phyloP scores from a whole-genome alignment of 2,113 vertebrate genomes.

The Myrmophylax atrothorax region DNA sequence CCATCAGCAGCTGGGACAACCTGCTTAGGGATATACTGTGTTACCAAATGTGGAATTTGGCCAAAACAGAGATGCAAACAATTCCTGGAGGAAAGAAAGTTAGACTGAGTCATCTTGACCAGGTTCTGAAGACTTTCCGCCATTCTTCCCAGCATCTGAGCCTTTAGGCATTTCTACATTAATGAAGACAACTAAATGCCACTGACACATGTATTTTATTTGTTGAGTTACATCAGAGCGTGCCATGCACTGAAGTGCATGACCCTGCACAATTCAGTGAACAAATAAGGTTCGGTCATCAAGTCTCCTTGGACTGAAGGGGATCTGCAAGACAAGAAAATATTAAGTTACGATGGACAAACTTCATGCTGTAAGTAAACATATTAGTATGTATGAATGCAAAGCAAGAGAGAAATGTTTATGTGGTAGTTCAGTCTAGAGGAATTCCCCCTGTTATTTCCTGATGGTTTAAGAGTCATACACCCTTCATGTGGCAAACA shows the following conservation, averaged over 20 bases:
- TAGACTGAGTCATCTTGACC: not conserved
- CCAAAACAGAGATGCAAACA: not conserved
- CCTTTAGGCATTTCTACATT: not conserved
- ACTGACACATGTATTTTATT: conserved; percentile 36
- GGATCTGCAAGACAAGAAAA: conserved; percentile 53
- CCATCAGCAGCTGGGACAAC: not conserved
- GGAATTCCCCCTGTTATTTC: conserved; percentile 56
- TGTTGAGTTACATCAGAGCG: not conserved
- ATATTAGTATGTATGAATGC: not conserved
- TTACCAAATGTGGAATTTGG: not conserved
- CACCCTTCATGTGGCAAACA: conserved; percentile 57
- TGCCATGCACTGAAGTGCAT: not conserved
- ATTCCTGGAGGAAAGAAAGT: not conserved
- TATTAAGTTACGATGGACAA: not conserved
- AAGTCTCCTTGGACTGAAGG: not conserved
- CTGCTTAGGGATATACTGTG: not conserved
- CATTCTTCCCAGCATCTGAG: not conserved
- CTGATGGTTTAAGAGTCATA: conserved; percentile 39
- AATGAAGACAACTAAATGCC: not conserved
- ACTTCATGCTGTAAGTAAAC: not conserved
- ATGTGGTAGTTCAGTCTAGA: conserved; percentile 45
- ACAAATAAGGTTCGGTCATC: not conserved
- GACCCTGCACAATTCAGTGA: not conserved
- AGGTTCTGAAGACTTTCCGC: not conserved
- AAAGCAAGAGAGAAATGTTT: conserved; percentile 30